phyloP scores from a whole-genome alignment of 2,113 vertebrate species.

The Saccopteryx bilineata region DNA sequence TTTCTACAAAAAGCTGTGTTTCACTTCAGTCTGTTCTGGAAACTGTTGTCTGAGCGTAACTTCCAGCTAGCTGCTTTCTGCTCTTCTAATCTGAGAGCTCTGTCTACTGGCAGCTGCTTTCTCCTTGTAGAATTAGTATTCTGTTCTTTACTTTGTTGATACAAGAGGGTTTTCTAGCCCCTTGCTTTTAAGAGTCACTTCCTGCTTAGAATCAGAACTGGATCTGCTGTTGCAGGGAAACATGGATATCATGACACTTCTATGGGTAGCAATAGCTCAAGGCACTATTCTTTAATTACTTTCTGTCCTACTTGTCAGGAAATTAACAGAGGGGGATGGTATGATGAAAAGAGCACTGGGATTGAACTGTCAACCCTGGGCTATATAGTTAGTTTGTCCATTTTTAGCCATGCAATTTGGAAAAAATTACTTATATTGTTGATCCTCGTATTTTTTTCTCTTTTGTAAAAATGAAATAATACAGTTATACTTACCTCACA shows the following conservation, averaged over 20 bases:
- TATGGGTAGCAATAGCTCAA: background rate
- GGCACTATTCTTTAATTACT: constrained; percentile 34
- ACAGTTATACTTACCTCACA: background rate
- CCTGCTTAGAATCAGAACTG: background rate
- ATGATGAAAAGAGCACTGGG: background rate
- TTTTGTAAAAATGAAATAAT: constrained; percentile 27
- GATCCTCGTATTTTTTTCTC: background rate
- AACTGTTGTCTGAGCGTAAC: constrained; percentile 56
- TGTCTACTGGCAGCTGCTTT: constrained; percentile 53
- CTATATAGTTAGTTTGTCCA: background rate
- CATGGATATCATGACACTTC: background rate
- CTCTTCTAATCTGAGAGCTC: constrained; percentile 60
- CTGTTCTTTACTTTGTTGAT: constrained; percentile 60
- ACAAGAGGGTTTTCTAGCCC: constrained; percentile 12
- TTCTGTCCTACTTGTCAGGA: background rate
- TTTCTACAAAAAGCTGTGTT: constrained; percentile 66
- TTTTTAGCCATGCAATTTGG: background rate
- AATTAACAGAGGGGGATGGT: background rate
- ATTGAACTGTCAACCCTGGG: constrained; percentile 15
- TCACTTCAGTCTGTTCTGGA: constrained; percentile 60
- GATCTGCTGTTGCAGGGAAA: background rate
- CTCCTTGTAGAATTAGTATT: constrained; percentile 64
- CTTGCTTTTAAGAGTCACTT: constrained; percentile 45
- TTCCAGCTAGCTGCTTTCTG: constrained; percentile 66
- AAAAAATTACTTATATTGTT: background rate